Evolutionary conservation across 2,113 vertebrate genomes (phyloP).

Genomic region (Oceanodroma tethys): DNA sequence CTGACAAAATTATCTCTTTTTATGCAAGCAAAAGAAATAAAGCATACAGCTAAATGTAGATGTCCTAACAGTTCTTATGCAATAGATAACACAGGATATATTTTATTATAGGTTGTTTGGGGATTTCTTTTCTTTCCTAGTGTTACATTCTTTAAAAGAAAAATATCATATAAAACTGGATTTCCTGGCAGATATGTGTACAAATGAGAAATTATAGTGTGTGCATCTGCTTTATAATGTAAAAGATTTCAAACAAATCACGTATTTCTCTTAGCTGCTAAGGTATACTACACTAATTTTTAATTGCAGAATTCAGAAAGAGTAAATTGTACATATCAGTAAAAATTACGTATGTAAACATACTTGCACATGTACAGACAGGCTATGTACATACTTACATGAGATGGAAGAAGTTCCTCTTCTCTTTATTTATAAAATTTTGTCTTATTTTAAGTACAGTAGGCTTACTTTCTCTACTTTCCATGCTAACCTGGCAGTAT

Average conservation of each 20-base stretch:
- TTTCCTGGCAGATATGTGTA: neutral
- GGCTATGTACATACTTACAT: neutral
- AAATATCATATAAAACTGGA: neutral
- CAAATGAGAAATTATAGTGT: neutral
- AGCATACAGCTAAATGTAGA: slow-evolving; percentile 8
- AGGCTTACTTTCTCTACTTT: neutral
- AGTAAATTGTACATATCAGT: neutral
- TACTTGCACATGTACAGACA: neutral
- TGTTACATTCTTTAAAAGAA: neutral
- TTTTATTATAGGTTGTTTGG: neutral
- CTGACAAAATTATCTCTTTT: slow-evolving; percentile 50
- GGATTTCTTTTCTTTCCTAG: neutral
- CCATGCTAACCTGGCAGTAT: neutral
- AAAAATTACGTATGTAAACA: neutral
- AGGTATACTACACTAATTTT: neutral
- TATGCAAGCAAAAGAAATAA: slow-evolving; percentile 56
- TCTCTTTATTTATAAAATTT: neutral
- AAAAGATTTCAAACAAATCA: neutral
- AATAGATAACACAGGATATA: neutral
- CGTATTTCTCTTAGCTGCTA: neutral
- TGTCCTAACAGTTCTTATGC: neutral
- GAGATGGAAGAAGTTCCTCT: neutral
- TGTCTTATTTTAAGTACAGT: neutral
- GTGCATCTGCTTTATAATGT: neutral
- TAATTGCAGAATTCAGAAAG: neutral